Evolutionary conservation across 2,888 invertebrate genomes (phyloP).

Genomic region (Cotesia congregata): DNA sequence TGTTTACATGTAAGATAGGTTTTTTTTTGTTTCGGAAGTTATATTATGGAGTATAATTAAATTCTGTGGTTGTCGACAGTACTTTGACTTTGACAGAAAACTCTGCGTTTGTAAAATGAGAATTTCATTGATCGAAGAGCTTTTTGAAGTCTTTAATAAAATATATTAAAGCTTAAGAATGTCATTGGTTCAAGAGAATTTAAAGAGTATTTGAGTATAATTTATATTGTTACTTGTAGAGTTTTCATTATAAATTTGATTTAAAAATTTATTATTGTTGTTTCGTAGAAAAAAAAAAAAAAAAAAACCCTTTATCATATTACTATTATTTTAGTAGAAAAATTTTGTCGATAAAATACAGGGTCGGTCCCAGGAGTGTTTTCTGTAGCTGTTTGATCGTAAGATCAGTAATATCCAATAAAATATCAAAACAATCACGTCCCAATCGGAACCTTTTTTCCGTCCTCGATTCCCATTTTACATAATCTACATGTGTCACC

Average conservation of each 20-base stretch:
- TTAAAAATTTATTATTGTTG: too few relatives aligned
- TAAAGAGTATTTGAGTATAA: too few relatives aligned
- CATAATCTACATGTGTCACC: not conserved
- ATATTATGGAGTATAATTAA: not conserved
- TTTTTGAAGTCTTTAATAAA: not conserved
- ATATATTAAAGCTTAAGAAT: not conserved
- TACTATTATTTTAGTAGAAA: not conserved
- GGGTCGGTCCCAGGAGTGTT: slow-evolving; percentile 26
- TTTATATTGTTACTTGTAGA: too few relatives aligned
- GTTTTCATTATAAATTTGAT: too few relatives aligned
- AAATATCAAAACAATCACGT: slow-evolving; percentile 33
- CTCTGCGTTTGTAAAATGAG: not conserved
- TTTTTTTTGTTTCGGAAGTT: not conserved
- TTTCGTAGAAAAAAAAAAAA: too few relatives aligned
- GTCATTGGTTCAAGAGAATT: not conserved
- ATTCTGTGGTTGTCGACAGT: not conserved
- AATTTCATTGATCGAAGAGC: not conserved
- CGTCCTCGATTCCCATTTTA: not conserved
- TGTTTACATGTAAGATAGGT: too few relatives aligned
- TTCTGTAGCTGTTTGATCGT: slow-evolving; percentile 8
- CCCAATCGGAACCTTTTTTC: slow-evolving; percentile 18
- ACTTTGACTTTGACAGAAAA: not conserved
- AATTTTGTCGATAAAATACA: not conserved
- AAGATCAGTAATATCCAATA: slow-evolving; percentile 30
- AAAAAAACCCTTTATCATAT: too few relatives aligned